Evolutionary conservation across 2,797 vertebrate genomes (phyloP), one percentile per base, ranked within the genome.

Genomic region (Hippocampus kuda): DNA sequence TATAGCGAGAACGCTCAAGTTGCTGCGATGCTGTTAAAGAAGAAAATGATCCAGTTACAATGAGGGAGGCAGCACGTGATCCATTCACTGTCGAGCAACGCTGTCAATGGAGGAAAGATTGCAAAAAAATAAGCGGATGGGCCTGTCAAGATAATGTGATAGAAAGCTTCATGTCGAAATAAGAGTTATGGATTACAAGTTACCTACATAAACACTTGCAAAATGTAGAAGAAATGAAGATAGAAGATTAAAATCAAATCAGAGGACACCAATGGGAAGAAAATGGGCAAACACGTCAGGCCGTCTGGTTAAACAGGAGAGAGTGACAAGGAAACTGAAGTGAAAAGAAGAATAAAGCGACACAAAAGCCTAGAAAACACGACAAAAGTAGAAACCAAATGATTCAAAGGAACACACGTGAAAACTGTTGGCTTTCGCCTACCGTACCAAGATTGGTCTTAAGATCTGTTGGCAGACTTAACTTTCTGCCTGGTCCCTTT

Each of bases 381-480:
- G 81, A 81, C 63, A 77, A 83, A 89, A 82, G 76, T 77, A 83
- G 77, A 85, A 86, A 84, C 34, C 73, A 81, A 86, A 85, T 77
- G 77, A 77, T 68, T 83, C 65, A 77, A 87, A 84, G 53, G 62
- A 80, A 88, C 79, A 84, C 61, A 82, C 81, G 76, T 89, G 86
- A 90, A 92, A 93, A 92, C 90, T 94, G 91, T 88, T 91, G 93
- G 94, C 94, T 94, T 94, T 94, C 77, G 93, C 95, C 94, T 97
- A 97, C 95, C 93, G 93, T 98, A 98, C 95, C 94, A 94, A 98
- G 95, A 96, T 97, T 93, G 94, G 94, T 92, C 93, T 98, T 98
- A 97, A 98, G 94, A 96, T 97, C 94, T 94, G 94, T 98, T 90
- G 95, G 95, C 94, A 98, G 94, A 96, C 95, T 98, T 97, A 98